A percentile compares a stretch with the other conserved stretches of the same genome.
Evolutionary conservation across 2,113 vertebrate genomes (phyloP).

Genomic region (Galbula dea): DNA sequence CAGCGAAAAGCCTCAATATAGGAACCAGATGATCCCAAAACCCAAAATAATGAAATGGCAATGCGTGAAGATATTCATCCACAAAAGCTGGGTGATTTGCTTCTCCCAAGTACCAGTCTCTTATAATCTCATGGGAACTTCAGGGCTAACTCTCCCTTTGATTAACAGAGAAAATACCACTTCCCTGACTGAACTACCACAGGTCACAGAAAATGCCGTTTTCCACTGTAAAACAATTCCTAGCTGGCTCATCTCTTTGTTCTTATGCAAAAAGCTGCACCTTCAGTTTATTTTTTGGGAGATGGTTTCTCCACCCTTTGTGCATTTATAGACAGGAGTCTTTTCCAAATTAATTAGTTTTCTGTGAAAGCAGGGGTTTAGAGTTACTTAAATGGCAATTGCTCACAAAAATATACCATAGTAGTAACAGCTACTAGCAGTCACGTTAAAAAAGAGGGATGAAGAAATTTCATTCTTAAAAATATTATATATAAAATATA

Average conservation of each 20-base stretch:
- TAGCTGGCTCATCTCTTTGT: not conserved
- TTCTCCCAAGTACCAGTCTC: not conserved
- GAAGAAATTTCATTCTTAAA: not conserved
- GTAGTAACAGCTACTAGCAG: not conserved
- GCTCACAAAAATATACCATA: not conserved
- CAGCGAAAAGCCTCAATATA: not conserved
- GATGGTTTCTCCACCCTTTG: not conserved
- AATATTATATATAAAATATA: too few species aligned
- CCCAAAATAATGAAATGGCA: not conserved
- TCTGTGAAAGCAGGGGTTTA: not conserved
- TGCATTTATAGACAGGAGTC: not conserved
- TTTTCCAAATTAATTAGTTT: not conserved
- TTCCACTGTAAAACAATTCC: not conserved
- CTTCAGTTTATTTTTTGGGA: not conserved
- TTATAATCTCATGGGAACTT: not conserved
- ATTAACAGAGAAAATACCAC: not conserved
- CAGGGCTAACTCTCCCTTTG: not conserved
- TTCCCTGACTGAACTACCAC: not conserved
- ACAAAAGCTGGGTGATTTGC: not conserved
- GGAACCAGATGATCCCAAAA: not conserved
- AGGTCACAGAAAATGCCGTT: not conserved
- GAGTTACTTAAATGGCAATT: not conserved
- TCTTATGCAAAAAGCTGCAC: not conserved
- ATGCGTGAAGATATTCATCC: not conserved
- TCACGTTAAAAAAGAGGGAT: not conserved